Evolutionary conservation across 2,113 vertebrate species (phyloP).

Genomic region (Aix galericulata): DNA sequence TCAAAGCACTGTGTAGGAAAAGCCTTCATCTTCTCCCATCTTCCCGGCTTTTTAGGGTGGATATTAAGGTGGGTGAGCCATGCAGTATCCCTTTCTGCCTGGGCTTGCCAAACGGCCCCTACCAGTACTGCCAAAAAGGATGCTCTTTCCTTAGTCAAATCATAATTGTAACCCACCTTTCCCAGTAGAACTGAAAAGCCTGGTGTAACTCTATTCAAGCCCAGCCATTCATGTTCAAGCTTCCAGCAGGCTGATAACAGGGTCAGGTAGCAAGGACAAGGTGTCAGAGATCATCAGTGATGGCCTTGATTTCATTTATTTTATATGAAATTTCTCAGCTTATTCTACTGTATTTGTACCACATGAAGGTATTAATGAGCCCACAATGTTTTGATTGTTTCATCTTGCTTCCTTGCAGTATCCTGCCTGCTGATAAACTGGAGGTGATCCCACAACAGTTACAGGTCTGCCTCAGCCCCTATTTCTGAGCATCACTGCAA

Average conservation of each 20-base stretch:
- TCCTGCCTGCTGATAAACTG: not conserved
- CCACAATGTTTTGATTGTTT: not conserved
- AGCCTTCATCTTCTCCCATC: not conserved
- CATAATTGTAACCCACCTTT: not conserved
- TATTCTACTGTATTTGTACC: not conserved
- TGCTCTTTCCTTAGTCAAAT: not conserved
- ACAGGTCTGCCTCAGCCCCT: not conserved
- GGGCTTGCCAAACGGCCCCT: not conserved
- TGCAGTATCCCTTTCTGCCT: not conserved
- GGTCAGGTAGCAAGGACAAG: not conserved
- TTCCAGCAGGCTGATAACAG: not conserved
- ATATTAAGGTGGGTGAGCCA: not conserved
- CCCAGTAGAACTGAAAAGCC: not conserved
- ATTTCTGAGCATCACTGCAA: not conserved
- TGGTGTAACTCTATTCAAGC: not conserved
- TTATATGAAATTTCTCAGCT: not conserved
- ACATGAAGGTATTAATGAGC: not conserved
- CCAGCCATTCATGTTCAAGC: not conserved
- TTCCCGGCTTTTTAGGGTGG: not conserved
- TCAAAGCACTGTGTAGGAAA: not conserved
- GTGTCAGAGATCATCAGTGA: not conserved
- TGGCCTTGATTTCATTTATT: not conserved
- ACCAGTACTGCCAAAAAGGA: not conserved
- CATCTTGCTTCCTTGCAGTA: not conserved
- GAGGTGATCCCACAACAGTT: not conserved